Conservation (phyloP, 2,797 vertebrate genomes). For the Adelosebastes latens region DNA sequence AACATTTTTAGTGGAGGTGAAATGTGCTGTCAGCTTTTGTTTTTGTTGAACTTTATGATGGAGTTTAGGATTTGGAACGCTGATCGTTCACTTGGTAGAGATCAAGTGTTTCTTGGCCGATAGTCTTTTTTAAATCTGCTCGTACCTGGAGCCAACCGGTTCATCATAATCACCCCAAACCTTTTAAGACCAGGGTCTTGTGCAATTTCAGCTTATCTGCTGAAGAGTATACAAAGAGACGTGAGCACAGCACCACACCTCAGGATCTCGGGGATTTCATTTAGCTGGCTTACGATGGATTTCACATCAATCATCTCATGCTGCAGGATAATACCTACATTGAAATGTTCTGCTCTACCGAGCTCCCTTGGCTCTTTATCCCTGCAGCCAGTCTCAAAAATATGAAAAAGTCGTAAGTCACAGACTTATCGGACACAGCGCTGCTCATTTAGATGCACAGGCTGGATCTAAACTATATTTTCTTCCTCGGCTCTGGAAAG, state of each 20-base stretch:
- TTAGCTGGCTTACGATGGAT: constrained; percentile 52
- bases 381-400: constrained; percentile 10
- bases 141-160: constrained; percentile 18
- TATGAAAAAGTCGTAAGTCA: constrained; percentile 1
- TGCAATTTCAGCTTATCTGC: constrained; percentile 51
- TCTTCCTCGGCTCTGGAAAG: constrained; percentile 35
- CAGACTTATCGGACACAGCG: constrained; percentile 18
- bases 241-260: constrained; percentile 31
- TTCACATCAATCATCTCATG: constrained; percentile 61
- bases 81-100: background rate
- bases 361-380: constrained; percentile 38
- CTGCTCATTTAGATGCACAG: constrained; percentile 35
- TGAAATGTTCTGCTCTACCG: constrained; percentile 48
- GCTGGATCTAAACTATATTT: constrained; percentile 19
- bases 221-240: constrained; percentile 15
- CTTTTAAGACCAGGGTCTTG: constrained; percentile 39
- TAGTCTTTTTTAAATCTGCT: background rate
- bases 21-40: constrained; percentile 25
- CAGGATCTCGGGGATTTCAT: constrained; percentile 38
- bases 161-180: constrained; percentile 17
- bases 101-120: background rate
- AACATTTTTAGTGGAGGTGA: constrained; percentile 43
- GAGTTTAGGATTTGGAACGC: constrained; percentile 5
- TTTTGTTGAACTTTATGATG: constrained; percentile 10
- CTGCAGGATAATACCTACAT: constrained; percentile 54